phyloP scores from a whole-genome alignment of 2,113 vertebrate genomes.

The Hippocampus barbouri region DNA sequence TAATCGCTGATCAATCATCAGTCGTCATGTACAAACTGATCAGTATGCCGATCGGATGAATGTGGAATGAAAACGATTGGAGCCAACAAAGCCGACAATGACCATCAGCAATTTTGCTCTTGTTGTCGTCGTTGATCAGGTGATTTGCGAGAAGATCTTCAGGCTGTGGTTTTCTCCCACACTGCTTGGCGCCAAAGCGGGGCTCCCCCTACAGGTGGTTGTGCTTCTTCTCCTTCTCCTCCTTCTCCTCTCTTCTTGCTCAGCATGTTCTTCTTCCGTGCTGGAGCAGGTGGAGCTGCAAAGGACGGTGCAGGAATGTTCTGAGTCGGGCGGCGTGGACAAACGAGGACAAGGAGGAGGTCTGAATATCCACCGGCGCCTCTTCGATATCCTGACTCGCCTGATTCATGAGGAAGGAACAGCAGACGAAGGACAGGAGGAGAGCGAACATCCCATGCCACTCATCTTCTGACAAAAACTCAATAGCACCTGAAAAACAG shows the following conservation, averaged over 20 bases:
- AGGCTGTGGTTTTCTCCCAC: constrained; percentile 82
- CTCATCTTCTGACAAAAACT: too few relatives aligned
- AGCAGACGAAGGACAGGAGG: constrained; percentile 51
- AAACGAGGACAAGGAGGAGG: neutral
- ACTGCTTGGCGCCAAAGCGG: constrained; percentile 61
- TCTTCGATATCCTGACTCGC: constrained; percentile 74
- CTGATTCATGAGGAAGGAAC: constrained; percentile 75
- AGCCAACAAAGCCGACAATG: neutral
- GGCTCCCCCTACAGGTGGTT: constrained; percentile 71
- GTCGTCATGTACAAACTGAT: neutral
- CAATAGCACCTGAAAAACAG: neutral
- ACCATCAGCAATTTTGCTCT: neutral
- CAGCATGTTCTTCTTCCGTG: neutral
- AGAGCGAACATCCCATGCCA: constrained; percentile 13
- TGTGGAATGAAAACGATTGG: neutral
- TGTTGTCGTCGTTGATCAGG: constrained; percentile 63
- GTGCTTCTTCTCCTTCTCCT: too few relatives aligned
- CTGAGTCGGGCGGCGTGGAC: constrained; percentile 50
- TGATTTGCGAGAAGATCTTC: constrained; percentile 97
- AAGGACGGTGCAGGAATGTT: constrained; percentile 81
- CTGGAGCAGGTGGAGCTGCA: constrained; percentile 73
- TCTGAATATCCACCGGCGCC: constrained; percentile 46
- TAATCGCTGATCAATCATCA: neutral
- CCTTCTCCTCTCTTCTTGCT: neutral
- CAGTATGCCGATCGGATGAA: neutral